phyloP scores from a whole-genome alignment of 2,113 vertebrate genomes.

The Seriola dumerili region DNA sequence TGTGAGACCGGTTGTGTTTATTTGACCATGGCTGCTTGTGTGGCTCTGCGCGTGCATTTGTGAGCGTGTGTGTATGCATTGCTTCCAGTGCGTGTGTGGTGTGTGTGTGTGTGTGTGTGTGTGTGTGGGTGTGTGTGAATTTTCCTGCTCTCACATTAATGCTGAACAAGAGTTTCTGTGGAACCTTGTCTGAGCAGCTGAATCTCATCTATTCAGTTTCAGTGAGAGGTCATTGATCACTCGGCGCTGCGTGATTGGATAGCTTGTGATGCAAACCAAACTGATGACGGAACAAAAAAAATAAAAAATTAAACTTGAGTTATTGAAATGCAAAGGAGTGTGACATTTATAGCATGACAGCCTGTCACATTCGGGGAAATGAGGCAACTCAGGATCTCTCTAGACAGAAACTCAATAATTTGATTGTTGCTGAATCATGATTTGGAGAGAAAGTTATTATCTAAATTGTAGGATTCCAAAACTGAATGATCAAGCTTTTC shows the following conservation, averaged over 20 bases:
- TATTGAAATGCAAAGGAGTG: conserved; percentile 32
- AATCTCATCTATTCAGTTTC: conserved; percentile 11
- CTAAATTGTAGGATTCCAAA: neutral
- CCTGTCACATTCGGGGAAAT: conserved; percentile 26
- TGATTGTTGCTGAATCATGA: conserved; percentile 31
- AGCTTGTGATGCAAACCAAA: conserved; percentile 26
- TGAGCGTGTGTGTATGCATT: conserved; percentile 8
- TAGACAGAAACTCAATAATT: neutral
- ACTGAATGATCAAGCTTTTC: neutral
- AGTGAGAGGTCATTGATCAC: conserved; percentile 24
- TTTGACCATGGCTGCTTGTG: neutral
- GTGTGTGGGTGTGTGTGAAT: neutral
- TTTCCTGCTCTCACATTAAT: neutral
- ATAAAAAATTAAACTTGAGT: neutral
- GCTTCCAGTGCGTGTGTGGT: neutral
- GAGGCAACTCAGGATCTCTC: neutral
- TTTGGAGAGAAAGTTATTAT: conserved; percentile 11
- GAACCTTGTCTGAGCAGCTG: conserved; percentile 26
- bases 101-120: neutral
- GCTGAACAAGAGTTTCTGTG: conserved; percentile 1
- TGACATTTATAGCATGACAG: neutral
- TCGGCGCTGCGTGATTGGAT: neutral
- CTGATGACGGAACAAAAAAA: neutral
- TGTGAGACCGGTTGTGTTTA: neutral
- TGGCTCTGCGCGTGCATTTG: neutral